phyloP scores from a whole-genome alignment of 2,113 vertebrate genomes.

The Aegotheles bennettii region DNA sequence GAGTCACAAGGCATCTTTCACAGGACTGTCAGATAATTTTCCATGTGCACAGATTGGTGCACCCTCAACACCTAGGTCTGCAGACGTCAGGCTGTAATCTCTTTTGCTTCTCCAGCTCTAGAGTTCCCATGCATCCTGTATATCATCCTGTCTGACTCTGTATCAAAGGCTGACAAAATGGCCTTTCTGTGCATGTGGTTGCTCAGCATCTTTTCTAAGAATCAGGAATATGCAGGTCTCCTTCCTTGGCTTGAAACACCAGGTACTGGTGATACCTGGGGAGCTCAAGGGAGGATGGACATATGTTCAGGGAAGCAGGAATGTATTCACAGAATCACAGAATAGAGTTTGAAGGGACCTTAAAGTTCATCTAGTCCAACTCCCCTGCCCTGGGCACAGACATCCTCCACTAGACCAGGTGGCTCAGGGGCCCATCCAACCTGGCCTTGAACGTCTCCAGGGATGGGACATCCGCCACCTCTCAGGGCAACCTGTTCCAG shows the following conservation, averaged over 20 bases:
- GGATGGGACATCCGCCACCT: no score
- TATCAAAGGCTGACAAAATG: background rate
- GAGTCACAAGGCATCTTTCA: background rate
- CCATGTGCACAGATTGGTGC: background rate
- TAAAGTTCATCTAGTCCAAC: no score
- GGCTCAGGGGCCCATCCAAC: no score
- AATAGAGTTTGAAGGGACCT: no score
- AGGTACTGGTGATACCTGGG: accelerated
- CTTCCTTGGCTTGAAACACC: background rate
- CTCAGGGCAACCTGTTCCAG: no score
- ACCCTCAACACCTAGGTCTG: background rate
- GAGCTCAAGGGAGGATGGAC: background rate
- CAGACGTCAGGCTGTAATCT: background rate
- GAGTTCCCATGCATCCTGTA: background rate
- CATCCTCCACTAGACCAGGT: no score
- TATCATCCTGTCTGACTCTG: background rate
- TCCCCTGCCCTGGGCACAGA: no score
- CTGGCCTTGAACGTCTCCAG: no score
- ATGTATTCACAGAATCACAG: no score
- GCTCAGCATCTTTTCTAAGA: background rate
- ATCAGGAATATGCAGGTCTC: background rate
- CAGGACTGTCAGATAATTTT: background rate
- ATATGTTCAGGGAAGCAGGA: background rate
- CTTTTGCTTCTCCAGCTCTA: background rate
- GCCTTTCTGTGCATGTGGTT: background rate